A percentile compares a stretch with the other conserved stretches of the same genome.
These are phyloP conservation scores for Epirrhoe tristata DNA, from an alignment of 2,888 invertebrate genomes.

Conservation along the genomic window DNA sequence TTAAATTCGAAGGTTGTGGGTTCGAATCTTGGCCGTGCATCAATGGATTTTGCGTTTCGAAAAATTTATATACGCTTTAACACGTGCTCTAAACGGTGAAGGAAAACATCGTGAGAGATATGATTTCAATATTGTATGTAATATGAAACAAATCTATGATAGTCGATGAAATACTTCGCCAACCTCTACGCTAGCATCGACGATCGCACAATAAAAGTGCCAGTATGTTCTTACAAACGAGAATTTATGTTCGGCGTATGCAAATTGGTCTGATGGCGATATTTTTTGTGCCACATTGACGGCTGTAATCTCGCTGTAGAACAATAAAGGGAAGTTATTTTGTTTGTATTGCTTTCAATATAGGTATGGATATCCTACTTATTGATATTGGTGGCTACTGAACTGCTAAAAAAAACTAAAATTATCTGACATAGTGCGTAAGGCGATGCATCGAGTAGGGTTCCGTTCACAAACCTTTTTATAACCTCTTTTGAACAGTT, in stretches of 20 bases:
- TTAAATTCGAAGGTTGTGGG: too few relatives aligned
- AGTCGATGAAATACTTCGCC: slow-evolving; percentile 1
- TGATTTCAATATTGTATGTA: too few relatives aligned
- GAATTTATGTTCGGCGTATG: slow-evolving; percentile 82
- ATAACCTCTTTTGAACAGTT: too few relatives aligned
- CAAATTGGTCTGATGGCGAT: slow-evolving; percentile 72
- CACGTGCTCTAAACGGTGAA: too few relatives aligned
- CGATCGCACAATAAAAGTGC: slow-evolving; percentile 83
- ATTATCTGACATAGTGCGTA: too few relatives aligned
- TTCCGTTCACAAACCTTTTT: too few relatives aligned
- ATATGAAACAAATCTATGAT: slow-evolving; percentile 16
- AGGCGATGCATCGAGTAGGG: too few relatives aligned
- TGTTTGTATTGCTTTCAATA: slow-evolving; percentile 42
- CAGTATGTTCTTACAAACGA: slow-evolving; percentile 83
- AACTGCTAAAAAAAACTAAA: too few relatives aligned
- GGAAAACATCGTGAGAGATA: too few relatives aligned
- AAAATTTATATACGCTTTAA: too few relatives aligned
- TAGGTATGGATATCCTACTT: slow-evolving; percentile 31
- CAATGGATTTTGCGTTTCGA: too few relatives aligned
- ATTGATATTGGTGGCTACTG: neutral
- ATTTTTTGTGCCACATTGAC: slow-evolving; percentile 60
- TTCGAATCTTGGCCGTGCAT: too few relatives aligned
- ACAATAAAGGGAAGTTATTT: slow-evolving; percentile 59
- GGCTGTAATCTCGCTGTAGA: slow-evolving; percentile 53
- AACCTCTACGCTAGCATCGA: slow-evolving; percentile 54